Base-by-base conservation (phyloP, 2,113 vertebrate genomes). In the Camelus bactrianus region DNA sequence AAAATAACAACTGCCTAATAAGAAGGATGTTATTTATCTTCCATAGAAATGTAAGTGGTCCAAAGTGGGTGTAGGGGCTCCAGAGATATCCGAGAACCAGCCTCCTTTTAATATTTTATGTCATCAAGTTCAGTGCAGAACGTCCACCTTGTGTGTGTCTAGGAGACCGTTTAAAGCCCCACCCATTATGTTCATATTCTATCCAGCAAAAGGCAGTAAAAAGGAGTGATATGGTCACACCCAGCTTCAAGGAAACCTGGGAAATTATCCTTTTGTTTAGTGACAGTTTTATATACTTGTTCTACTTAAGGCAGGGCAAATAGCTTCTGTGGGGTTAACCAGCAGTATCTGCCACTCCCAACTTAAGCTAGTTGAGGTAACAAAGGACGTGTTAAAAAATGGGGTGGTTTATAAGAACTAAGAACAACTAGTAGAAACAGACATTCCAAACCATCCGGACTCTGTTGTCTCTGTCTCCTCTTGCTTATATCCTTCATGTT, bases 41-140 rank as follows among this genome's bases (percentile, higher is more conserved):
- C 77, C 30, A 19, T 3, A 52, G 73, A 70, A 88, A 32, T 17
- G 75, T 35, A 60, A n/a, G 6, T 2, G 32, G 5, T 24, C 6
- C 1, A 17, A 15, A 64, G 2, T 46, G 42, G 0, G 20, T 24
- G 1, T 9, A 64, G 75, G 35, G 11, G 15, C 28, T 48, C 5
- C 10, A 80, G 24, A 64, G 22, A 65, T 85, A 56, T 24, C 5
- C 48, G 56, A 82, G 15, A 92, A 86, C 4, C 1, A 28, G 19
- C 3, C 10, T 85, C 50, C 22, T 42, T 70, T 20, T 87, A 35
- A 17, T 1, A 0, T 9, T 54, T 86, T 50, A 3, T 5, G 38
- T 10, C 4, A 60, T 15, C 15, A 82, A 20, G 42, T 14, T 73
- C 38, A 58, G 9, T 70, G 5, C 2, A 35, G 52, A 35, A 16